phyloP scores from a whole-genome alignment of 2,888 invertebrate genomes.

The Lutraria lutraria region DNA sequence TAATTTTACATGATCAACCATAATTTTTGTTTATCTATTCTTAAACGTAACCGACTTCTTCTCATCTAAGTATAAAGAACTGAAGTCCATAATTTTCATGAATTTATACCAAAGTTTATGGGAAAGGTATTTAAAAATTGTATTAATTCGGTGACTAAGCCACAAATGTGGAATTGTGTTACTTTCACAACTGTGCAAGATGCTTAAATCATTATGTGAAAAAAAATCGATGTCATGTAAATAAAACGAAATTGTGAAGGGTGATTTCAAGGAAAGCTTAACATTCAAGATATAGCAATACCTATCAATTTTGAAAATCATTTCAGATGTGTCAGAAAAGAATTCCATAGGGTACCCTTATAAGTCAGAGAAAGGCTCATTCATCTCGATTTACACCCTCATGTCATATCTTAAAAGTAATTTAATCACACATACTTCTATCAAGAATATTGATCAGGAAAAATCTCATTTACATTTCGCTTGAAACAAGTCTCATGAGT shows the following conservation, averaged over 20 bases:
- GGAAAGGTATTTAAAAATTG: too few relatives aligned
- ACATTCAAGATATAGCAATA: background rate
- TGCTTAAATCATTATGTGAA: background rate
- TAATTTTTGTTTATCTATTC: too few relatives aligned
- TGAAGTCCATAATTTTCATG: too few relatives aligned
- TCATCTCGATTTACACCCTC: background rate
- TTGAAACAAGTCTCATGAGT: background rate
- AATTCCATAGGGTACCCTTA: background rate
- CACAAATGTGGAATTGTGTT: too few relatives aligned
- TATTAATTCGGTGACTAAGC: too few relatives aligned
- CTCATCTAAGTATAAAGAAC: too few relatives aligned
- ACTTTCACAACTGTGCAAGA: background rate
- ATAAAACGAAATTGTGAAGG: background rate
- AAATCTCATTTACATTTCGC: background rate
- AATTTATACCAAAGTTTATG: too few relatives aligned
- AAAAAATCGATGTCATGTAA: background rate
- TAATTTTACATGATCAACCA: too few relatives aligned
- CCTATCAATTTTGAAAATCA: background rate
- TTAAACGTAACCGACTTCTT: too few relatives aligned
- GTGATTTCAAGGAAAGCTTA: background rate
- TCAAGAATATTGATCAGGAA: background rate
- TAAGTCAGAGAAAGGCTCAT: background rate
- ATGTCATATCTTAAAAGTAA: background rate
- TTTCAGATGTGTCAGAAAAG: background rate
- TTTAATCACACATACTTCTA: background rate